phyloP scores from a whole-genome alignment of 2,113 vertebrate species.

The Tapirus terrestris region DNA sequence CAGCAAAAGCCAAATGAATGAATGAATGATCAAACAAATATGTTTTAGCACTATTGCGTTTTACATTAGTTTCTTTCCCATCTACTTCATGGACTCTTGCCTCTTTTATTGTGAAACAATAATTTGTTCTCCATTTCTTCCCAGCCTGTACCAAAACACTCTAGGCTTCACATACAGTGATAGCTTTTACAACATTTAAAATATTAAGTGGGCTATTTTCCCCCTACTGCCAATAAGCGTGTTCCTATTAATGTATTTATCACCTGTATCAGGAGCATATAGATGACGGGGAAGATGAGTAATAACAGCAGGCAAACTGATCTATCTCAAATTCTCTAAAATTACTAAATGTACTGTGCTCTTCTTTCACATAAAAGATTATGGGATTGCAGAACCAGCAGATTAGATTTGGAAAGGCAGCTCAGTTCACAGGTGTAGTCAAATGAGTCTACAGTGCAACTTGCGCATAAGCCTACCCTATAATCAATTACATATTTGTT shows the following conservation, averaged over 20 bases:
- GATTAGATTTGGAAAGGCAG: neutral
- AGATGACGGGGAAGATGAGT: neutral
- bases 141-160: neutral
- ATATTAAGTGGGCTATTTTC: conserved; percentile 52
- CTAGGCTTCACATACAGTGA: neutral
- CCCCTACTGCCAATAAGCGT: neutral
- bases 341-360: conserved; percentile 55
- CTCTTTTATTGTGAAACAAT: neutral
- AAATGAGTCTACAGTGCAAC: neutral
- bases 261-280: neutral
- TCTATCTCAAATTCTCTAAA: conserved; percentile 61
- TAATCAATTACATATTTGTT: conserved; percentile 14
- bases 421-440: neutral
- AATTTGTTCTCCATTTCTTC: neutral
- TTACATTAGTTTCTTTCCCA: neutral
- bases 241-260: conserved; percentile 48
- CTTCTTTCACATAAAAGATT: conserved; percentile 62
- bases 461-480: neutral
- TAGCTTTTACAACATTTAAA: conserved; percentile 27
- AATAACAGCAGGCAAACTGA: conserved; percentile 53
- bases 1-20: neutral
- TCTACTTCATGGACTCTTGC: neutral
- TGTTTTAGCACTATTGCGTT: neutral
- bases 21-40: neutral
- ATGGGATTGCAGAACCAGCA: neutral